Percentiles rank a stretch among this genome's conserved stretches.
phyloP scores from a whole-genome alignment of 2,888 invertebrate genomes.

The Protonemura montana region DNA sequence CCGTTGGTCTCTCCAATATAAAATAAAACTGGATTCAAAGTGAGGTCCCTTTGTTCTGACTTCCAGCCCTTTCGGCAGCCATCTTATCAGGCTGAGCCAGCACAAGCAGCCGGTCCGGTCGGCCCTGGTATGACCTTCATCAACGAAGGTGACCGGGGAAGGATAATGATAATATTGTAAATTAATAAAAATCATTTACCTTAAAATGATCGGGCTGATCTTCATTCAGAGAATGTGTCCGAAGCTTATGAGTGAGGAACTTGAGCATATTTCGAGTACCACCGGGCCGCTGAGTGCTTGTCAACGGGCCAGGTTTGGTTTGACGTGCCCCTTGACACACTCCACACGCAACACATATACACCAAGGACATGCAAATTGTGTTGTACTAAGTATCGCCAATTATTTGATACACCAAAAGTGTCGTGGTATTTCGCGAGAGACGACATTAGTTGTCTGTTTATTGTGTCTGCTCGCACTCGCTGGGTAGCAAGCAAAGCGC shows the following conservation, averaged over 20 bases:
- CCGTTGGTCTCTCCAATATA: slow-evolving; percentile 86
- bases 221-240: slow-evolving; percentile 86
- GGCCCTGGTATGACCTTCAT: slow-evolving; percentile 60
- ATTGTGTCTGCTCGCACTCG: neutral
- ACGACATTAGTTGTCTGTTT: neutral
- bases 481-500: neutral
- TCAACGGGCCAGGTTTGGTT: slow-evolving; percentile 4
- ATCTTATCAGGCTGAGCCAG: slow-evolving; percentile 59
- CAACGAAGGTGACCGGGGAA: slow-evolving; percentile 56
- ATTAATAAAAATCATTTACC: slow-evolving; percentile 64
- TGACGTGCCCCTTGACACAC: slow-evolving; percentile 51
- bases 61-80: slow-evolving; percentile 63
- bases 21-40: slow-evolving; percentile 56
- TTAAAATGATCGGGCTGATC: slow-evolving; percentile 72
- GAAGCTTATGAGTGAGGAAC: slow-evolving; percentile 84
- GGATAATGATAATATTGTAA: slow-evolving; percentile 43
- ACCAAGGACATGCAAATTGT: slow-evolving; percentile 14
- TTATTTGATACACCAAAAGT: neutral
- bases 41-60: slow-evolving; percentile 68
- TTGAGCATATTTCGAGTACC: slow-evolving; percentile 77
- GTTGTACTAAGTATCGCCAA: neutral
- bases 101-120: slow-evolving; percentile 54
- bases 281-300: slow-evolving; percentile 55
- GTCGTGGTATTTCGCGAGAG: neutral
- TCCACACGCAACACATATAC: slow-evolving; percentile 17